phyloP scores from a whole-genome alignment of 2,888 invertebrate genomes.

The Perithous albicinctus region DNA sequence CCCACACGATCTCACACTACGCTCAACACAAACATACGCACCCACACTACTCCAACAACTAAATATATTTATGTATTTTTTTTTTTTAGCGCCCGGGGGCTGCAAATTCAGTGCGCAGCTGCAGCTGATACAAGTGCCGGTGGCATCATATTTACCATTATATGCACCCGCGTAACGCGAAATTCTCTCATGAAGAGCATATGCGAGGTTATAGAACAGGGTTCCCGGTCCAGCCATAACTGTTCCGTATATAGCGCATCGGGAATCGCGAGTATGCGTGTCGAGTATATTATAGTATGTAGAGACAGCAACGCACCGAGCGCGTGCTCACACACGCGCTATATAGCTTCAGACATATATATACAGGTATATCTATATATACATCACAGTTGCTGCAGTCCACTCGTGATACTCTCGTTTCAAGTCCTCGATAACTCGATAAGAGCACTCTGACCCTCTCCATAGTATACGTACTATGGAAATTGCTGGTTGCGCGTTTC shows the following conservation, averaged over 20 bases:
- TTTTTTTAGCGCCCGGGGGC: too few relatives aligned
- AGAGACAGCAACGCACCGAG: not conserved
- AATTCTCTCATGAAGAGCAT: constrained; percentile 2
- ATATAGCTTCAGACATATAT: not conserved
- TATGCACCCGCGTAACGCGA: constrained; percentile 20
- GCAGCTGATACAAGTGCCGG: too few relatives aligned
- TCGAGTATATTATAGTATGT: constrained; percentile 3
- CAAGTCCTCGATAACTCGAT: constrained; percentile 57
- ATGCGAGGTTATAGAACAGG: constrained; percentile 17
- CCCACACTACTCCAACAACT: too few relatives aligned
- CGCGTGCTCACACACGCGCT: not conserved
- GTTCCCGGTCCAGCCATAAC: not conserved
- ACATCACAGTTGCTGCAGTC: constrained; percentile 7
- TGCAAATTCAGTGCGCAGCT: not conserved
- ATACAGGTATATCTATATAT: not conserved
- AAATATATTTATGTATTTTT: too few relatives aligned
- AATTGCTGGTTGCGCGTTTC: constrained; percentile 48
- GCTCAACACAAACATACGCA: too few relatives aligned
- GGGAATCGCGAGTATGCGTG: constrained; percentile 3
- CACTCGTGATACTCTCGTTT: constrained; percentile 48
- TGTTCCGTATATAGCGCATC: not conserved
- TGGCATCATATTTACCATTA: not conserved
- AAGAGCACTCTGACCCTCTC: constrained; percentile 37
- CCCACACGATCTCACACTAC: too few relatives aligned
- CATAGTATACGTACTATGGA: not conserved